Conservation (phyloP, 1,140 invertebrate genomes). For the Euschistus heros region DNA sequence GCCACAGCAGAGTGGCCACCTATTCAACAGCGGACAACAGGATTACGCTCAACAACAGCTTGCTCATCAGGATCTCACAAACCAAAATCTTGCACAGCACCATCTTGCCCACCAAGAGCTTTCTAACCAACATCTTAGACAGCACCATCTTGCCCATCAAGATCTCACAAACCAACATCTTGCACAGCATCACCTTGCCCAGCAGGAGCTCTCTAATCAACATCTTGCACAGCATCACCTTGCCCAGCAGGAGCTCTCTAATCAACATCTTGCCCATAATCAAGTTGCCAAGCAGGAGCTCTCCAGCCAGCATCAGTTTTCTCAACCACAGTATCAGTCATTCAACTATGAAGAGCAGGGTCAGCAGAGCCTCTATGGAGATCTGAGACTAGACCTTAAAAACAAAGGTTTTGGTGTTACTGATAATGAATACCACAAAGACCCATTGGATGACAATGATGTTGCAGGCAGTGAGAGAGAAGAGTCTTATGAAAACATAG, state of each 20-base stretch:
- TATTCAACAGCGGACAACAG: slow-evolving; percentile 27
- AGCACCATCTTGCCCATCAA: too few relatives aligned
- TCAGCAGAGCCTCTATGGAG: slow-evolving; percentile 28
- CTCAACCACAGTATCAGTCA: slow-evolving; percentile 38
- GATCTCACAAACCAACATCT: too few relatives aligned
- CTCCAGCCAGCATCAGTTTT: slow-evolving; percentile 7
- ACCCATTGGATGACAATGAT: slow-evolving; percentile 20
- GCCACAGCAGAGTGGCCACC: not conserved
- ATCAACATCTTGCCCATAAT: slow-evolving; percentile 26
- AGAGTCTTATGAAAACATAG: slow-evolving; percentile 5
- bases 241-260: slow-evolving; percentile 29
- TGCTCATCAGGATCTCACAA: not conserved
- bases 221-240: slow-evolving; percentile 17
- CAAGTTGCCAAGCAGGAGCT: too few relatives aligned
- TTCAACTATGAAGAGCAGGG: slow-evolving; percentile 44
- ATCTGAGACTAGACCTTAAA: slow-evolving; percentile 15
- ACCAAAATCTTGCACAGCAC: too few relatives aligned
- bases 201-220: slow-evolving; percentile 29
- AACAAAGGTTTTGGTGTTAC: not conserved
- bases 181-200: slow-evolving; percentile 10
- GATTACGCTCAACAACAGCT: slow-evolving; percentile 38
- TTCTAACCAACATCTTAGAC: too few relatives aligned
- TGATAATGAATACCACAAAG: not conserved
- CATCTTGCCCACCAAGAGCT: too few relatives aligned
- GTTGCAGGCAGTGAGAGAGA: slow-evolving; percentile 19